phyloP scores from a whole-genome alignment of 2,797 vertebrate genomes.

The Spondyliosoma cantharus region DNA sequence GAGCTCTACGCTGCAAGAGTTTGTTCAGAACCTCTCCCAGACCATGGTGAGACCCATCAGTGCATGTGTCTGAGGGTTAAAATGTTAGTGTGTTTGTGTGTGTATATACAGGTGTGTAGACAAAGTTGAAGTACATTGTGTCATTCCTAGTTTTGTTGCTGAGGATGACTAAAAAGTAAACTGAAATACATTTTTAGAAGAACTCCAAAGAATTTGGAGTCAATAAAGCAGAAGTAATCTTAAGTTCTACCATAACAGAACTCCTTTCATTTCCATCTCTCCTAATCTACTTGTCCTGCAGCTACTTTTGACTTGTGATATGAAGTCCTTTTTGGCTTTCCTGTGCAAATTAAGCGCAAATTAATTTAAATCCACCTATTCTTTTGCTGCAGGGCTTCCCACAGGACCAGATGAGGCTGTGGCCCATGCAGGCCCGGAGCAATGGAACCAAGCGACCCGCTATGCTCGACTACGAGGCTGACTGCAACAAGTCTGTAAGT shows the following conservation, averaged over 20 bases:
- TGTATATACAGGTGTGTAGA: background rate
- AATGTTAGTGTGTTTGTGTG: background rate
- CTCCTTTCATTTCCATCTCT: background rate
- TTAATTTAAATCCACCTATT: conserved; percentile 11
- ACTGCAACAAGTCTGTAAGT: conserved; percentile 94
- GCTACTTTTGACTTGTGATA: background rate
- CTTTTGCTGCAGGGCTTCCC: conserved; percentile 91
- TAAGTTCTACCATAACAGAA: background rate
- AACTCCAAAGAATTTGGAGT: background rate
- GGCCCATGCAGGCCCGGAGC: conserved; percentile 99
- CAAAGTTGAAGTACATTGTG: background rate
- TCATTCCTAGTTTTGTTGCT: background rate
- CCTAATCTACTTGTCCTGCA: background rate
- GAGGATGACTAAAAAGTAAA: background rate
- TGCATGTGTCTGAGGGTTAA: background rate
- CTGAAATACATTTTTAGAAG: background rate
- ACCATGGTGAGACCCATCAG: conserved; percentile 90
- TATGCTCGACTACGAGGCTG: conserved; percentile 98
- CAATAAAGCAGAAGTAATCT: background rate
- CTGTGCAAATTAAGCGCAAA: background rate
- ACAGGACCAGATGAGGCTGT: conserved; percentile 98
- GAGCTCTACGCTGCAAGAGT: conserved; percentile 96
- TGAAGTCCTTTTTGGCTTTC: background rate
- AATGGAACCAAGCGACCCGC: conserved; percentile 98
- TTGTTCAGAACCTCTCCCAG: conserved; percentile 98